phyloP scores from a whole-genome alignment of 1,140 invertebrate genomes.

The Ceratina australensis region DNA sequence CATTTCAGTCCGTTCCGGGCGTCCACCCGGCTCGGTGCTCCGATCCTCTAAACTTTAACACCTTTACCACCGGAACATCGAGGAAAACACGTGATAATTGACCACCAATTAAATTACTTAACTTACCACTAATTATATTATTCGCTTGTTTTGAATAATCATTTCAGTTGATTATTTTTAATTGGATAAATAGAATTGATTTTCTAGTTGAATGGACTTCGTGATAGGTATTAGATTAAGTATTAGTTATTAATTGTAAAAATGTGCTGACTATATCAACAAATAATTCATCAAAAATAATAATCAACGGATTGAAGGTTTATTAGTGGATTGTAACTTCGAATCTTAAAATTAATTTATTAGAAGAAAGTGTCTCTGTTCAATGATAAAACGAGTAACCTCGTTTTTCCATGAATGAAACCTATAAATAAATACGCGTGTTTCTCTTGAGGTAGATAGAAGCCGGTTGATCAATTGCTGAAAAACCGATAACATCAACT shows the following conservation, averaged over 20 bases:
- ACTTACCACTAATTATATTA: too few relatives aligned
- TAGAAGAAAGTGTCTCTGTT: background rate
- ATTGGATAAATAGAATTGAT: too few relatives aligned
- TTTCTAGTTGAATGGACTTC: too few relatives aligned
- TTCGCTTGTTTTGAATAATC: too few relatives aligned
- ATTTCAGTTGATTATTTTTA: too few relatives aligned
- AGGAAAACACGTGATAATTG: background rate
- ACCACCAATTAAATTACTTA: too few relatives aligned
- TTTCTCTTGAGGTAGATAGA: background rate
- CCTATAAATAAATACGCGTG: background rate
- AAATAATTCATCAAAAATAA: too few relatives aligned
- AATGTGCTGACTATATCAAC: too few relatives aligned
- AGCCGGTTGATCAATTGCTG: conserved; percentile 13
- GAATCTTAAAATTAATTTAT: background rate
- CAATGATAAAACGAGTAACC: background rate
- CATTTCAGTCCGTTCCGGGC: conserved; percentile 65
- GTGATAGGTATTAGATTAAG: too few relatives aligned
- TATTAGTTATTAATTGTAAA: too few relatives aligned
- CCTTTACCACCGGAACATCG: too few relatives aligned
- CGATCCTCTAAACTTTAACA: background rate
- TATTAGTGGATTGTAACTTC: background rate
- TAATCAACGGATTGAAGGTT: too few relatives aligned
- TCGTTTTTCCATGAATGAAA: conserved; percentile 22
- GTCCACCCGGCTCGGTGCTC: conserved; percentile 51
- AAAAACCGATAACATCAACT: conserved; percentile 12